Percentiles rank a stretch among this genome's conserved stretches.
Conservation (phyloP, 1,140 invertebrate species). For the Oryctes rhinoceros region DNA sequence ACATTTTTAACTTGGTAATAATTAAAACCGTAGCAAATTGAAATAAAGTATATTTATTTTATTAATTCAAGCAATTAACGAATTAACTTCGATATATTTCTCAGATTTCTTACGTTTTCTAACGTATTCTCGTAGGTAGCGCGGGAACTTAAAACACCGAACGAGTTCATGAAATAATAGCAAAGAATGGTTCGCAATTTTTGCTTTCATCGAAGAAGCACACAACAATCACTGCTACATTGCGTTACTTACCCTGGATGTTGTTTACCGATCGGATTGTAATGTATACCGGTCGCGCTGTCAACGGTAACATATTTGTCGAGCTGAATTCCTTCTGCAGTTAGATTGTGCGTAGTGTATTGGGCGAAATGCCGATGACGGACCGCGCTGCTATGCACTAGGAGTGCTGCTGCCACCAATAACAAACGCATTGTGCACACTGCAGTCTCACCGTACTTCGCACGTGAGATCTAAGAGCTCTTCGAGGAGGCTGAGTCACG, state of each 20-base stretch:
- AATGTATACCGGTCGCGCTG: constrained; percentile 36
- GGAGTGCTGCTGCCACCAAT: constrained; percentile 24
- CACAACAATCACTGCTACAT: neutral
- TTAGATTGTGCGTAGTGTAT: constrained; percentile 4
- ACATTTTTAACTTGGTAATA: too few relatives aligned
- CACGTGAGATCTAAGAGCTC: constrained; percentile 35
- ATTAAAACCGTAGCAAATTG: too few relatives aligned
- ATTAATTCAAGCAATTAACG: too few relatives aligned
- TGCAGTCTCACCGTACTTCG: constrained; percentile 29
- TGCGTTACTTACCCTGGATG: constrained; percentile 37
- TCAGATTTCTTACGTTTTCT: too few relatives aligned
- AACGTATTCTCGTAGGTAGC: neutral
- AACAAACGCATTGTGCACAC: constrained; percentile 38
- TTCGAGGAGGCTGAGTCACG: neutral
- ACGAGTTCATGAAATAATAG: neutral
- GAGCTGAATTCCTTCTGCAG: constrained; percentile 12
- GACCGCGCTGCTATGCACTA: constrained; percentile 34
- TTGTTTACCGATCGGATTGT: constrained; percentile 37
- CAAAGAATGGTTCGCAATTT: neutral
- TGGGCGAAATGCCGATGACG: constrained; percentile 11
- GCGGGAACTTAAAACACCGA: neutral
- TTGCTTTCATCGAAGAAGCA: neutral
- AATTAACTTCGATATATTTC: too few relatives aligned
- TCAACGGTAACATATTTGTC: constrained; percentile 22
- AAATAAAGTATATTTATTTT: too few relatives aligned